Evolutionary conservation across 2,797 vertebrate species (phyloP).

Genomic region (Dromococcyx pavoninus): DNA sequence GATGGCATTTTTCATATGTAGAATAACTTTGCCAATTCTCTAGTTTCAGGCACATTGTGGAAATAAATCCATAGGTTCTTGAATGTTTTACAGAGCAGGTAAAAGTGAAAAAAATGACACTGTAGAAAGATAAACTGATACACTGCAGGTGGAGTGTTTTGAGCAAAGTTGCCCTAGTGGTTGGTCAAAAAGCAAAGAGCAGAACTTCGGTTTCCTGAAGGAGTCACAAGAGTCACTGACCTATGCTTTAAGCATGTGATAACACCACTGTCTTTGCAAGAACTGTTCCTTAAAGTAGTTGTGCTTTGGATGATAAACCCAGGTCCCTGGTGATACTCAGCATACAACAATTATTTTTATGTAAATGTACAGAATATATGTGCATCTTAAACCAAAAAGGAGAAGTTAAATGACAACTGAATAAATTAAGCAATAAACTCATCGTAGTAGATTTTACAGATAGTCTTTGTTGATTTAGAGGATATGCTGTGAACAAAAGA

Average conservation of each 20-base stretch:
- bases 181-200: neutral
- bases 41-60: neutral
- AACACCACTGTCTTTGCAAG: neutral
- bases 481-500: neutral
- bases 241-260: neutral
- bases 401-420: neutral
- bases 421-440: neutral
- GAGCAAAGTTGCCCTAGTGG: neutral
- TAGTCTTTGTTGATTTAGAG: neutral
- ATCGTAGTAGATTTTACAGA: neutral
- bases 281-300: neutral
- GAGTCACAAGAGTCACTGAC: neutral
- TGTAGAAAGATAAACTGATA: neutral
- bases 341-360: neutral
- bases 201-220: neutral
- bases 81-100: neutral
- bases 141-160: neutral
- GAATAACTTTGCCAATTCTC: neutral
- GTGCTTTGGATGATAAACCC: neutral
- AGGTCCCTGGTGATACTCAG: neutral
- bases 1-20: neutral
- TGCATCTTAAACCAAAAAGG: neutral
- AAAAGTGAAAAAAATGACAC: neutral
- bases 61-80: neutral
- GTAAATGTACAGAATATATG: neutral